A percentile compares a stretch with the other conserved stretches of the same genome.
phyloP scores from a whole-genome alignment of 1,140 invertebrate species.

The Drosophila eugracilis region DNA sequence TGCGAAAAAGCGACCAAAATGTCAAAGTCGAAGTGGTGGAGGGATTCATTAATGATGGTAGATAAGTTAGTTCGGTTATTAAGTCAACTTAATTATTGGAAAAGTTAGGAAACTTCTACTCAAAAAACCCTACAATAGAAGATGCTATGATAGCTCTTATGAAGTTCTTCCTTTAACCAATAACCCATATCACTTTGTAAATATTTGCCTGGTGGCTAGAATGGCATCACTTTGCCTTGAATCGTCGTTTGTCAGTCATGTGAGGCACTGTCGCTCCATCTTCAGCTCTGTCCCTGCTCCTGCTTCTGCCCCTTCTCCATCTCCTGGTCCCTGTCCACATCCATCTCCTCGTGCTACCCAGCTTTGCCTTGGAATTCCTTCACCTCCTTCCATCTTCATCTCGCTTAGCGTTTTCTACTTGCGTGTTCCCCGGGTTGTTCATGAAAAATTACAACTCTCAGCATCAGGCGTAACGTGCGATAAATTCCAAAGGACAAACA shows the following conservation, averaged over 20 bases:
- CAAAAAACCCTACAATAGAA: too few relatives aligned
- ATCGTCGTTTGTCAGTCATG: conserved; percentile 52
- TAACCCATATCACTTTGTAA: background rate
- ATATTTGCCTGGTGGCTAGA: conserved; percentile 51
- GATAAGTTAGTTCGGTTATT: too few relatives aligned
- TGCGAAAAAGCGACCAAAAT: conserved; percentile 49
- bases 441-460: conserved; percentile 82
- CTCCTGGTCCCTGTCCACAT: conserved; percentile 3
- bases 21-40: conserved; percentile 17
- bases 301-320: background rate
- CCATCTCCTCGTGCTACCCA: background rate
- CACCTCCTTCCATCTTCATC: conserved; percentile 3
- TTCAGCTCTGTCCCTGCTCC: too few relatives aligned
- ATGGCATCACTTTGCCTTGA: conserved; percentile 31
- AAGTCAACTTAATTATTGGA: too few relatives aligned
- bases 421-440: conserved; percentile 34
- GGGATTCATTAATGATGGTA: background rate
- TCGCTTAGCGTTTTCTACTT: conserved; percentile 27
- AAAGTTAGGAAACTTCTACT: too few relatives aligned
- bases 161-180: too few relatives aligned
- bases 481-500: conserved; percentile 63
- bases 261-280: conserved; percentile 38
- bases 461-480: conserved; percentile 75
- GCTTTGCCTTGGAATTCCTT: background rate
- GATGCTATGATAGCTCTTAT: too few relatives aligned